phyloP scores from a whole-genome alignment of 2,113 vertebrate species.

The Melanotaenia duboulayi region DNA sequence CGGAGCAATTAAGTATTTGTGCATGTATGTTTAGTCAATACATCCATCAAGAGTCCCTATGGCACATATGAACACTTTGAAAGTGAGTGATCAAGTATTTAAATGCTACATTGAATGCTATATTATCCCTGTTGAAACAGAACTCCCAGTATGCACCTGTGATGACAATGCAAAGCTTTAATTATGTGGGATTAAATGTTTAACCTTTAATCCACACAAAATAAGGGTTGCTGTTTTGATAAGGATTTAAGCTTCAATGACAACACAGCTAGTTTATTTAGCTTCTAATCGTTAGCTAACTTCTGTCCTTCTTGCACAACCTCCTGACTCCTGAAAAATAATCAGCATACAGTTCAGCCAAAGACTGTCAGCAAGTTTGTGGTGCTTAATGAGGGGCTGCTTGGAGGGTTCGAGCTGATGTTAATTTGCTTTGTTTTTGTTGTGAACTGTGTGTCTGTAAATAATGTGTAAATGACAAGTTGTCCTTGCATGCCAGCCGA shows the following conservation, averaged over 20 bases:
- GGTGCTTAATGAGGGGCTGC: constrained; percentile 59
- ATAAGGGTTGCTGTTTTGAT: constrained; percentile 15
- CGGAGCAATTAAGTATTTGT: constrained; percentile 54
- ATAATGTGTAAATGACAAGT: constrained; percentile 69
- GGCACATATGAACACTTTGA: constrained; percentile 39
- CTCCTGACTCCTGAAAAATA: constrained; percentile 38
- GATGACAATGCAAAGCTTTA: background rate
- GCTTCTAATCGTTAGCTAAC: background rate
- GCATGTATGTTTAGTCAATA: constrained; percentile 57
- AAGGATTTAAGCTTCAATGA: background rate
- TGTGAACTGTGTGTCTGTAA: constrained; percentile 69
- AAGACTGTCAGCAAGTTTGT: constrained; percentile 23
- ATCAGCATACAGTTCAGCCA: constrained; percentile 26
- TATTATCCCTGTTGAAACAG: constrained; percentile 32
- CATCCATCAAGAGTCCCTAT: constrained; percentile 24
- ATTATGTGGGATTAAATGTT: background rate
- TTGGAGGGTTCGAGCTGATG: constrained; percentile 36
- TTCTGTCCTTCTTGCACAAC: constrained; percentile 23
- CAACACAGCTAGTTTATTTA: background rate
- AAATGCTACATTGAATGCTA: constrained; percentile 24
- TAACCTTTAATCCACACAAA: constrained; percentile 6
- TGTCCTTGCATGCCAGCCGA: constrained; percentile 34
- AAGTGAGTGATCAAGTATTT: constrained; percentile 13
- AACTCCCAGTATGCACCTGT: background rate
- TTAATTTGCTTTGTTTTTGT: constrained; percentile 73